Evolutionary conservation across 2,113 vertebrate species (phyloP), one percentile per base, ranked within the genome.

Genomic region (Mobula birostris): DNA sequence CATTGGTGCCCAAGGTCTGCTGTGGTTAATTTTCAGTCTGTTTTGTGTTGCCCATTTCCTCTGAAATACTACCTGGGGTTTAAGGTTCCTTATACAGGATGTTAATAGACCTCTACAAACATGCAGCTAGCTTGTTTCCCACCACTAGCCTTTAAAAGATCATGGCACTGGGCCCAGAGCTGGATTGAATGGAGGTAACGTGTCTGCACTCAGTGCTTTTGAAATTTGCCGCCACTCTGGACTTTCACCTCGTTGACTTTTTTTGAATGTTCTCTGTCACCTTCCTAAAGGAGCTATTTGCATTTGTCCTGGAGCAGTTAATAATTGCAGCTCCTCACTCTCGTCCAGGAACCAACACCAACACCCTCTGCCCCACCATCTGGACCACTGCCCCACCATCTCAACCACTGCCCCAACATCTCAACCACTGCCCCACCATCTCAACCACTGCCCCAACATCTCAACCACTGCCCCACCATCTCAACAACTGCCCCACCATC

Each of bases 31-130:
- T 97, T 98, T 97, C 96, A 97, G 96, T 96, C 97, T 97, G 97
- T 97, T 97, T 96, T 97, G 95, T 96, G 95, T 95, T 97, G 96
- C 95, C 97, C 96, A 95, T 97, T 97, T 97, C 96, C 96, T 97
- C 95, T 96, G 97, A 97, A 97, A 97, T 96, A 96, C 96, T 97
- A 97, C 96, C 97, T 97, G 96, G 96, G 96, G 96, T 98, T 98
- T 98, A 97, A 95, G 95, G 96, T 97, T 98, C 96, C 96, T 96
- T 85, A 96, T 95, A 95, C 96, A 96, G 96, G 96, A 97, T 97
- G 96, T 97, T 96, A 96, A 96, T 95, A 96, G 96, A 96, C 95
- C 96, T 96, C 96, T 96, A 96, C 96, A 97, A 96, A 96, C 96
- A 97, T 96, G 96, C 95, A 96, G 95, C 96, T 66, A 58, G 95